Percentiles rank a stretch among this genome's conserved stretches.
Evolutionary conservation across 2,888 invertebrate genomes (phyloP).

Genomic region (Trimorus sp.): DNA sequence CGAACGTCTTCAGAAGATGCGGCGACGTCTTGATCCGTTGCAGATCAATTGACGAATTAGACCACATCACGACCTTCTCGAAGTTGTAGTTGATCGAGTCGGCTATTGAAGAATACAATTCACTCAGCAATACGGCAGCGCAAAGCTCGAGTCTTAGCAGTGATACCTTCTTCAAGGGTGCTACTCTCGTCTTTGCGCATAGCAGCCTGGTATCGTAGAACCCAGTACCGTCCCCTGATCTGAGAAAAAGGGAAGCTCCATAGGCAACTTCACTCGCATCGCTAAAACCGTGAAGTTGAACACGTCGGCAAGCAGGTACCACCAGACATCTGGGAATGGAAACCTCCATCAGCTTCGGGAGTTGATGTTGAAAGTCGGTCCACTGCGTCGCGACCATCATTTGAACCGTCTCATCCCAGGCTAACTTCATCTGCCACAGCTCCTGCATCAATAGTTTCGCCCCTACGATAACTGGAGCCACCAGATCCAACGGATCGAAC

Average conservation of each 20-base stretch:
- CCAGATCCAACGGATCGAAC: slow-evolving; percentile 51
- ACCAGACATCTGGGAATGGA: not conserved
- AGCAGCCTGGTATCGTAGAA: not conserved
- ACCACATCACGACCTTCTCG: slow-evolving; percentile 13
- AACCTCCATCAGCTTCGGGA: not conserved
- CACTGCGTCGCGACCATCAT: slow-evolving; percentile 37
- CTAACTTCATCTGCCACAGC: slow-evolving; percentile 50
- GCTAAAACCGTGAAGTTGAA: slow-evolving; percentile 62
- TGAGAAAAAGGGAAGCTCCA: slow-evolving; percentile 50
- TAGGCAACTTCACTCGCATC: slow-evolving; percentile 58
- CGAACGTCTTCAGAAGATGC: slow-evolving; percentile 59
- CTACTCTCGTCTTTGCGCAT: slow-evolving; percentile 51
- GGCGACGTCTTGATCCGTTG: slow-evolving; percentile 46
- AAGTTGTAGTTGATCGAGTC: not conserved
- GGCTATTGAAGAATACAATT: not conserved
- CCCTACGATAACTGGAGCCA: slow-evolving; percentile 53
- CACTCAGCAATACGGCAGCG: slow-evolving; percentile 31
- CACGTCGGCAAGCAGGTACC: not conserved
- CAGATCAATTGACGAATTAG: slow-evolving; percentile 37
- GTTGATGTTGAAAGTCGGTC: slow-evolving; percentile 35
- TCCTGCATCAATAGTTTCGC: slow-evolving; percentile 62
- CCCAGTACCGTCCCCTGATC: slow-evolving; percentile 5
- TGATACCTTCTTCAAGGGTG: no score
- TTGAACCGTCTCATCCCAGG: slow-evolving; percentile 65
- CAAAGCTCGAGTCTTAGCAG: slow-evolving; percentile 60